A percentile compares a stretch with the other conserved stretches of the same genome.
Evolutionary conservation across 2,797 vertebrate genomes (phyloP).

Genomic region (Alcedo atthis): DNA sequence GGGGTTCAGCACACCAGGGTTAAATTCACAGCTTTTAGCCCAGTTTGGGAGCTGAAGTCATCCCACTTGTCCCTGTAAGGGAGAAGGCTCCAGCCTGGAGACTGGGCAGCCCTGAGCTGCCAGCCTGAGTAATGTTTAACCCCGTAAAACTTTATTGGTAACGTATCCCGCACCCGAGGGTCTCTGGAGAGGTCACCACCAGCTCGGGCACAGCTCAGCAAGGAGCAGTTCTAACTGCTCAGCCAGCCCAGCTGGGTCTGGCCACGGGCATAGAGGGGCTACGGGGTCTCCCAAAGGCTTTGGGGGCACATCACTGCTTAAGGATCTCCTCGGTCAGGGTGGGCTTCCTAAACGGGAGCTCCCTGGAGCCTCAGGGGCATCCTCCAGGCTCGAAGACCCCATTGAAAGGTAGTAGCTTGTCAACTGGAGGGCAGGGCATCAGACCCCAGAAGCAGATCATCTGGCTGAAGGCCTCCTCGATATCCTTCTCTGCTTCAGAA

Average conservation of each 20-base stretch:
- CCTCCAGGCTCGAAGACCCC: not conserved
- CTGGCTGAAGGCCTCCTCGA: not conserved
- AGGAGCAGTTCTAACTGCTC: not conserved
- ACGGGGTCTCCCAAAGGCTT: not conserved
- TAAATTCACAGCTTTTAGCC: not conserved
- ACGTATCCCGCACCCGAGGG: constrained; percentile 16
- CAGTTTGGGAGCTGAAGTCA: not conserved
- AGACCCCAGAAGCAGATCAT: not conserved
- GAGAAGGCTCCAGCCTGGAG: not conserved
- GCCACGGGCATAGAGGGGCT: not conserved
- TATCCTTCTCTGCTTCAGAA: not conserved
- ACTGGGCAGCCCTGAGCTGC: not conserved
- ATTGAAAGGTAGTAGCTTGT: not conserved
- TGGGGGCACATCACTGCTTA: not conserved
- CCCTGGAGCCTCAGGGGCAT: not conserved
- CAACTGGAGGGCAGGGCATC: not conserved
- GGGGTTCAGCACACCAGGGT: not conserved
- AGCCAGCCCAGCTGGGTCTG: not conserved
- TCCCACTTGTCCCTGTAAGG: not conserved
- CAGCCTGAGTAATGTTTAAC: constrained; percentile 69
- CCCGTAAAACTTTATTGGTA: constrained; percentile 57
- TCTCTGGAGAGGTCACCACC: not conserved
- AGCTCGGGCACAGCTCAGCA: not conserved
- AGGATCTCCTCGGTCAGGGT: not conserved
- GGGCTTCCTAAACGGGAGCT: not conserved